Percentiles rank a stretch among this genome's conserved stretches.
Conservation (phyloP, 2,888 invertebrate species). For the Spilosoma lubricipeda region DNA sequence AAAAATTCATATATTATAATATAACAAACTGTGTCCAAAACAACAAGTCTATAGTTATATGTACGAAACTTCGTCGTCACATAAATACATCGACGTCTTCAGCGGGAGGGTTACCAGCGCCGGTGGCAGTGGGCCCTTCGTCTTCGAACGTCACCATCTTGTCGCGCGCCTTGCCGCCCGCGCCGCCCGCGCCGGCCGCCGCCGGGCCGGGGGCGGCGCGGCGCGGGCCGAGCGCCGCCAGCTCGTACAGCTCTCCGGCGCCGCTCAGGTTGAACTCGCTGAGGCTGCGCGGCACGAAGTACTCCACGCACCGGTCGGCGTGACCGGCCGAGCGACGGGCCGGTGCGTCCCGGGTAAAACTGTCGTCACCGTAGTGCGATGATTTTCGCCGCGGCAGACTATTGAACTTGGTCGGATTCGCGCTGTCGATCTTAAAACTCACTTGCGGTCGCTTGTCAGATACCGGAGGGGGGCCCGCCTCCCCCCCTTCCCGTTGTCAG, state of each 20-base stretch:
- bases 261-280: conserved; percentile 93
- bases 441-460: conserved; percentile 69
- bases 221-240: conserved; percentile 40
- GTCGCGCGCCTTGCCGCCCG: conserved; percentile 69
- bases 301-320: conserved; percentile 90
- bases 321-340: conserved; percentile 88
- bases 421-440: conserved; percentile 74
- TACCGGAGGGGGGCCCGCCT: conserved; percentile 65
- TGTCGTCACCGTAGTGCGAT: conserved; percentile 68
- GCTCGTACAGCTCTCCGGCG: conserved; percentile 67
- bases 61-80: conserved; percentile 84
- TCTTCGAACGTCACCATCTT: conserved; percentile 94
- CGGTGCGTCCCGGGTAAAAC: conserved; percentile 89
- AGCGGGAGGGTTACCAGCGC: conserved; percentile 75
- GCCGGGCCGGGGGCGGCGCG: conserved; percentile 58
- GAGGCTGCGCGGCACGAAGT: conserved; percentile 93
- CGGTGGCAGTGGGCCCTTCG: conserved; percentile 78
- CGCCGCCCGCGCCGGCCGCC: conserved; percentile 48
- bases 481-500: conserved; percentile 84
- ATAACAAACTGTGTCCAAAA: conserved; percentile 72
- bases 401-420: conserved; percentile 82
- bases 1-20: conserved; percentile 65
- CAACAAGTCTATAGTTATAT: conserved; percentile 60
- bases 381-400: conserved; percentile 85
- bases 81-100: conserved; percentile 93